A percentile compares a stretch with the other conserved stretches of the same genome.
Evolutionary conservation across 64 coral and sea anemone species (phyloP).

Genomic region (Acropora tenuis): DNA sequence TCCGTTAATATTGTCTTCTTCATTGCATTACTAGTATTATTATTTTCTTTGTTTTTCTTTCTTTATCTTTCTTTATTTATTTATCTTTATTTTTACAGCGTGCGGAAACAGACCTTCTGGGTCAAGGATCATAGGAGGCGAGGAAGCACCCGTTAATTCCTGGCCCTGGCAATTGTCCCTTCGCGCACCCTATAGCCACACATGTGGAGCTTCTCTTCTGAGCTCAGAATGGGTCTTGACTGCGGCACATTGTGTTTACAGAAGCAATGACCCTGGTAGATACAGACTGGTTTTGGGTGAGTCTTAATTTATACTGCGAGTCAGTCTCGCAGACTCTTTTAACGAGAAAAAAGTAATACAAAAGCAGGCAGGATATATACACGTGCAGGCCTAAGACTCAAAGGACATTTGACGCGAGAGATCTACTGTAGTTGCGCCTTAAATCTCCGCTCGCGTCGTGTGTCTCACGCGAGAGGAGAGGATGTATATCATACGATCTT

Average conservation of each 20-base stretch:
- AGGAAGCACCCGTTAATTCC: constrained; percentile 57
- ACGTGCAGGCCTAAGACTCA: no score
- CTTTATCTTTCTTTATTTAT: not conserved
- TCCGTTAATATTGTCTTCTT: no score
- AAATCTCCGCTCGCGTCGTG: no score
- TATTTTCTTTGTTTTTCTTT: not conserved
- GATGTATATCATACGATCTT: no score
- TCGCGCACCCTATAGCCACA: constrained; percentile 19
- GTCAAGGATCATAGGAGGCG: constrained; percentile 65
- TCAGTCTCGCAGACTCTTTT: not conserved
- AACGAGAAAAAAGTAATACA: not conserved
- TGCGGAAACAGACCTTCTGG: constrained; percentile 52
- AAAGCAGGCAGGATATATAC: no score
- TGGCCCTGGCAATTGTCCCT: constrained; percentile 85
- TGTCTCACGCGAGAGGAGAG: no score
- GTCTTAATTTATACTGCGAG: not conserved
- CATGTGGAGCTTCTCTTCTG: constrained; percentile 78
- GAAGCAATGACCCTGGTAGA: constrained; percentile 1
- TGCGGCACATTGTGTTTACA: constrained; percentile 80
- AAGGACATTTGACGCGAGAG: no score
- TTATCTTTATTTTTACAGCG: not conserved
- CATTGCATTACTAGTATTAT: no score
- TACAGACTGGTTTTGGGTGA: constrained; percentile 56
- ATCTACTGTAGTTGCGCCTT: no score
- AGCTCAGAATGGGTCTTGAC: constrained; percentile 64